phyloP scores from a whole-genome alignment of 2,888 invertebrate species.

The Chymomyza caudatula region DNA sequence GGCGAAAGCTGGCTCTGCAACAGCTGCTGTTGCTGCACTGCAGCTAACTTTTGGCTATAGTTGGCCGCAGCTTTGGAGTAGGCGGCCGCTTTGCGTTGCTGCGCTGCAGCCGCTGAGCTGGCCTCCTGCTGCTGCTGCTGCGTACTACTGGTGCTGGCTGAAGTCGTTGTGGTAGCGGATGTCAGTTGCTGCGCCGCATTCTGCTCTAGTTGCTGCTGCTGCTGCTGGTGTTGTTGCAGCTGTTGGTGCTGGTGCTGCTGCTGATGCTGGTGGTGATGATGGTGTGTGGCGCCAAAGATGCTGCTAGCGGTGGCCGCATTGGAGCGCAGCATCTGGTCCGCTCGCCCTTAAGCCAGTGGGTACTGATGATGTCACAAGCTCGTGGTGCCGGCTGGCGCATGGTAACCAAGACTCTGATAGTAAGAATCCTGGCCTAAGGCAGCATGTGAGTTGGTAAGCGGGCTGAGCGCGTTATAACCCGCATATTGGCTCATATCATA shows the following conservation, averaged over 20 bases:
- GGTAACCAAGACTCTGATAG: conserved; percentile 90
- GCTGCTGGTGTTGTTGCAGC: conserved; percentile 52
- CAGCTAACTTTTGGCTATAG: conserved; percentile 58
- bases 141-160: conserved; percentile 40
- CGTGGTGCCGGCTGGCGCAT: conserved; percentile 84
- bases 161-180: conserved; percentile 62
- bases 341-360: conserved; percentile 88
- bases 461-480: conserved; percentile 82
- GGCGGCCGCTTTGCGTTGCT: conserved; percentile 39
- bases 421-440: conserved; percentile 86
- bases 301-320: conserved; percentile 38
- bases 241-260: conserved; percentile 49
- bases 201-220: conserved; percentile 40
- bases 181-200: conserved; percentile 67
- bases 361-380: conserved; percentile 93
- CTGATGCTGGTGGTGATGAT: conserved; percentile 21
- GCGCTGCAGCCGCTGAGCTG: conserved; percentile 34
- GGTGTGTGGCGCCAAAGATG: conserved; percentile 29
- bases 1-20: conserved; percentile 66
- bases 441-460: conserved; percentile 82
- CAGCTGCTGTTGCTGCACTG: conserved; percentile 61
- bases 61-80: conserved; percentile 34
- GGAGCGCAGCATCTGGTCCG: conserved; percentile 76
- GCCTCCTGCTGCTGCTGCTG: conserved; percentile 35
- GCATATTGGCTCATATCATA: conserved; percentile 88